Evolutionary conservation across 2,113 vertebrate species (phyloP), one percentile per base, ranked within the genome.

Genomic region (Artemisiospiza belli): DNA sequence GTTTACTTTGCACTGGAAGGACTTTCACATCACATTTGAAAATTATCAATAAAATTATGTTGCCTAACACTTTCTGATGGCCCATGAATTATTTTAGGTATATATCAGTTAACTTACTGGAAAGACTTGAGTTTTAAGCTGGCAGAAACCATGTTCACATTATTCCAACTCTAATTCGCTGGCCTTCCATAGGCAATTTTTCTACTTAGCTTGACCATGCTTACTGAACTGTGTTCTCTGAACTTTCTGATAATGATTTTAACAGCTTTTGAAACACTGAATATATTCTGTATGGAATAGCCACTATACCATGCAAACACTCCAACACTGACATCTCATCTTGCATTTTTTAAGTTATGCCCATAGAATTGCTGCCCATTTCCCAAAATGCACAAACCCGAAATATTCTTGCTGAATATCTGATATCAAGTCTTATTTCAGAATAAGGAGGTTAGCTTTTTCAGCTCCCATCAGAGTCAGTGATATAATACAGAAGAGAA

Each of bases 261-360:
- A 86, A 77, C 46, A 51, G 12, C 39, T 92, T 90, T 35, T 92
- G 82, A 83, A 85, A 81, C 24, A 54, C 23, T 30, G 55, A 89
- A 22, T 90, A 43, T 88, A 80, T 95, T 86, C 49, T 83, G 54
- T 5, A 58, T 80, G n/a, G 55, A 77, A 73, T n/a, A 83, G 15
- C 5, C 20, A 27, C 20, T 37, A 16, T 51, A 44, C 27, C 0
- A 0, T 52, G 41, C 0, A 1, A 78, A 76, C 49, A 49, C 9
- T 44, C 22, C 37, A 94, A 49, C n/a, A n/a, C 2, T 25, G 33
- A 55, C 0, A 0, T 54, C 10, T 77, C 9, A 15, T 39, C 64
- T 76, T 63, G 17, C 15, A 16, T 47, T 64, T 58, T 81, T 90
- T 13, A 4, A 61, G 20, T 58, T 83, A 31, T 51, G 37, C 11